Base-by-base conservation (phyloP, 1,140 invertebrate genomes). In the Psilanteris sp. region DNA sequence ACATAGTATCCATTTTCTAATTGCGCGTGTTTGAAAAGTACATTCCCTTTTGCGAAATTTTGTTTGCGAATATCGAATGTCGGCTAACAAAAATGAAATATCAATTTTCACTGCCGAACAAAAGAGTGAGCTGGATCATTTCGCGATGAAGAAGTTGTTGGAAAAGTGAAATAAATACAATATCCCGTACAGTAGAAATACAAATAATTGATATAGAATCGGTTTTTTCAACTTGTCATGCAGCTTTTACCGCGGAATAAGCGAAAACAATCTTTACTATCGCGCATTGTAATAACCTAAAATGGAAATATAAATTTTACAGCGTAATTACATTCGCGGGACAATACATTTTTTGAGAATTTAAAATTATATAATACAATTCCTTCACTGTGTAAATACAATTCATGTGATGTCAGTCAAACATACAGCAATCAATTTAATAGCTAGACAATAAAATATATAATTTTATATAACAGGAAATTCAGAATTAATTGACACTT, bases 181-280 rank as follows among this genome's bases (percentile, higher is more conserved):
- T 29, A 29, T 16, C 4, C 10, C 13, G 8, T 10, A 8, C 11
- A 6, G 6, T 26, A 3, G 36, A 46, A 41, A 10, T 48, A 48
- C 31, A 68, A 57, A 46, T 67, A 67, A 67, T 55, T 55, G 48
- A 55, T 55, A 67, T 37, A 11, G 39, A 44, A 67, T 66, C 20
- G 13, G 3, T 32, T 54, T 62, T 48, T 59, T 15, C 15, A 11
- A 7, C 0, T 26, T 41, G 39, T 59, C 55, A 36, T 20, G 18
- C 37, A 32, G 27, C 13, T 46, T 39, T 48, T 48, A 9, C 39
- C 13, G 4, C 18, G 26, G 32, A 57, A 57, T n/a, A 22, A 11
- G 20, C 50, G 9, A 41, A 34, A 31, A 32, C 7, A 57, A 57
- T 36, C 15, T 32, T 36, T 9, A 6, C 0, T 24, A 1, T 4